These are phyloP conservation scores for Pseudopipra pipra DNA, from an alignment of 2,113 vertebrate genomes.

Conservation along the genomic window DNA sequence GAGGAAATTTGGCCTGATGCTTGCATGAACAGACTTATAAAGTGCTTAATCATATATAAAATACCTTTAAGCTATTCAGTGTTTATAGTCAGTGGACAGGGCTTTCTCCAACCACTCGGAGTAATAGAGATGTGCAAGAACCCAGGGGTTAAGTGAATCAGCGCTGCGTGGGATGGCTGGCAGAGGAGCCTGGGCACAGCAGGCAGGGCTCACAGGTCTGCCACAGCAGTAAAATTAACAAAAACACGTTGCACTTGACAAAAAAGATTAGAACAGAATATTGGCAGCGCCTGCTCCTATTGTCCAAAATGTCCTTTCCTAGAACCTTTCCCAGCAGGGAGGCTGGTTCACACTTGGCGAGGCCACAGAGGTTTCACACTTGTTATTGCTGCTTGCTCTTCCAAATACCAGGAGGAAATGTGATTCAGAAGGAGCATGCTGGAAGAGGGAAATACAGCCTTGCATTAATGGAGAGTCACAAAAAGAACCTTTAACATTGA, in stretches of 20 bases:
- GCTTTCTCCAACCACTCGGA: neutral
- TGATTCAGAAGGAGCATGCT: neutral
- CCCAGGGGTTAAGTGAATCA: neutral
- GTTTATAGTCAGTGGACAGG: neutral
- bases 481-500: neutral
- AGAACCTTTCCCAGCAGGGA: constrained; percentile 19
- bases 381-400: neutral
- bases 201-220: neutral
- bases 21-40: neutral
- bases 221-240: neutral
- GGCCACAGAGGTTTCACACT: neutral
- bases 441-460: neutral
- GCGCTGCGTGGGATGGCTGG: rapidly evolving
- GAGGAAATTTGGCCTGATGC: neutral
- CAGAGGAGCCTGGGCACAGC: constrained; percentile 2
- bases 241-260: neutral
- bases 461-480: neutral
- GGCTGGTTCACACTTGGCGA: neutral
- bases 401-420: constrained; percentile 18
- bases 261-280: neutral
- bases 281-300: neutral
- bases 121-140: neutral
- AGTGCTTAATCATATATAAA: neutral
- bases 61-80: neutral
- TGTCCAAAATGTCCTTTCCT: constrained; percentile 28